A percentile compares a stretch with the other conserved stretches of the same genome.
phyloP scores from a whole-genome alignment of 2,113 vertebrate species.

The Sisor rabdophorus region DNA sequence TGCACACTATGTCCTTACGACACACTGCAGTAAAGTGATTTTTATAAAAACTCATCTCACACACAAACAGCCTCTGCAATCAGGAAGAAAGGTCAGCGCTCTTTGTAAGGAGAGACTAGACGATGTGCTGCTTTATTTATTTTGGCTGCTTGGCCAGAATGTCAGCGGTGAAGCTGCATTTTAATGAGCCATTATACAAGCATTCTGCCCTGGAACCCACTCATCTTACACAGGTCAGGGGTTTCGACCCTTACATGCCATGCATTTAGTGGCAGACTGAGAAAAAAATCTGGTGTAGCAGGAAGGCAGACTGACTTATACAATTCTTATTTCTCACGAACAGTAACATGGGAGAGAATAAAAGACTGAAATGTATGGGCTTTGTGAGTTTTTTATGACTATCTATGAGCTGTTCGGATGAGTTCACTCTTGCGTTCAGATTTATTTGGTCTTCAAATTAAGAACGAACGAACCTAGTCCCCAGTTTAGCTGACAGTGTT shows the following conservation, averaged over 20 bases:
- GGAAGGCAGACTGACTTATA: conserved; percentile 11
- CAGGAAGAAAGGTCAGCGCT: conserved; percentile 37
- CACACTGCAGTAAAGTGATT: background rate
- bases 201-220: conserved; percentile 26
- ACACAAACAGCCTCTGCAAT: conserved; percentile 2
- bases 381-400: background rate
- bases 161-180: conserved; percentile 47
- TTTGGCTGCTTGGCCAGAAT: conserved; percentile 40
- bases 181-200: conserved; percentile 51
- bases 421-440: too few species aligned
- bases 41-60: conserved; percentile 2
- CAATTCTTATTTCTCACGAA: background rate
- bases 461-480: too few species aligned
- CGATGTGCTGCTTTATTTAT: conserved; percentile 42
- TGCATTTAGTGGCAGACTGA: conserved; percentile 28
- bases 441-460: too few species aligned
- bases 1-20: background rate
- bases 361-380: background rate
- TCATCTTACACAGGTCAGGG: conserved; percentile 46
- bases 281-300: background rate
- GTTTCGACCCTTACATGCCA: conserved; percentile 25
- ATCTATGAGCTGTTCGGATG: too few species aligned
- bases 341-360: background rate
- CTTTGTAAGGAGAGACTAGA: conserved; percentile 24
- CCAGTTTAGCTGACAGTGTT: too few species aligned